Conservation (phyloP, 2,888 invertebrate species). For the Julus scanicus region DNA sequence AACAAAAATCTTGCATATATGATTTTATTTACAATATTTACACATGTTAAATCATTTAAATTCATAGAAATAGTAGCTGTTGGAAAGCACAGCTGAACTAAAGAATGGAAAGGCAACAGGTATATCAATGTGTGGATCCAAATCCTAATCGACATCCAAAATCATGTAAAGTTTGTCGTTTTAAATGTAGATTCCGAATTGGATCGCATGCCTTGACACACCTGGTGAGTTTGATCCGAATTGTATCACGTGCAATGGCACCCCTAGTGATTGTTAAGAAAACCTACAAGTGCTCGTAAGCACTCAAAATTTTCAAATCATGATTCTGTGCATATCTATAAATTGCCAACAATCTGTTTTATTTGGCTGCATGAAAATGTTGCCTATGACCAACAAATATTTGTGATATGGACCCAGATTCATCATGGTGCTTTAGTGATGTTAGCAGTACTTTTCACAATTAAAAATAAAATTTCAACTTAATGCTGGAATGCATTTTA, state of each 20-base stretch:
- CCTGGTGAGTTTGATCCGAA: not conserved
- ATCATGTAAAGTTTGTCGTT: not conserved
- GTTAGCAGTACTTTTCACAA: too few species aligned
- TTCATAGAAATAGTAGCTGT: not conserved
- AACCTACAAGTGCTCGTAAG: too few species aligned
- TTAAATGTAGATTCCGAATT: not conserved
- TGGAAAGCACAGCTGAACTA: not conserved
- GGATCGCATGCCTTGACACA: not conserved
- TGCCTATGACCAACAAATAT: too few species aligned
- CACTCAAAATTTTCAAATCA: too few species aligned
- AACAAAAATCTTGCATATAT: not conserved
- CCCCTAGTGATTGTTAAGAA: not conserved
- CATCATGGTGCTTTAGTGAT: too few species aligned
- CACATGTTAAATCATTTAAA: not conserved
- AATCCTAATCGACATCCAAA: not conserved
- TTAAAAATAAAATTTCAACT: too few species aligned
- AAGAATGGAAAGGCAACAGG: not conserved
- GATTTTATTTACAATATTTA: constrained; percentile 34
- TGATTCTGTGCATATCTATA: too few species aligned
- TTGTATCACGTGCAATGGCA: not conserved
- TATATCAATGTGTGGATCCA: not conserved
- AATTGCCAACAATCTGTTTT: too few species aligned
- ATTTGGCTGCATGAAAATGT: too few species aligned
- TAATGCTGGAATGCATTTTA: too few species aligned
- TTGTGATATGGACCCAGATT: too few species aligned